A percentile compares a stretch with the other conserved stretches of the same genome.
Conservation (phyloP, 2,797 vertebrate species). For the Silurus aristotelis region DNA sequence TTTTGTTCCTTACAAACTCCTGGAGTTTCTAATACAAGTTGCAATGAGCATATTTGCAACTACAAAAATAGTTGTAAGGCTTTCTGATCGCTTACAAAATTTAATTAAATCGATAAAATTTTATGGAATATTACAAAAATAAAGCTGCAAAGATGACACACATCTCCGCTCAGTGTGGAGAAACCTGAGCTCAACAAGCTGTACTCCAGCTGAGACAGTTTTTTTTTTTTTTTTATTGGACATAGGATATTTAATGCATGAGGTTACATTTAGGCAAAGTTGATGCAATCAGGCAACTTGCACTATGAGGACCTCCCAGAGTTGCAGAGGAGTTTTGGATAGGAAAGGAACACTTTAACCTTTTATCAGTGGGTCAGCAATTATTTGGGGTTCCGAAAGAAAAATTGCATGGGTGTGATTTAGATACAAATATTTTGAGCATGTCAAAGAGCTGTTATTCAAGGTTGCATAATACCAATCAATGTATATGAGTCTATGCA, state of each 20-base stretch:
- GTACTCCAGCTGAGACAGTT: not conserved
- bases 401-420: not conserved
- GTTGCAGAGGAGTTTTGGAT: not conserved
- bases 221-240: not conserved
- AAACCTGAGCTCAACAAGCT: not conserved
- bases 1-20: not conserved
- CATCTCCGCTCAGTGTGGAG: not conserved
- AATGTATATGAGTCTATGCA: not conserved
- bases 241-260: not conserved
- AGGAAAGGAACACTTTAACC: constrained; percentile 13
- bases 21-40: not conserved
- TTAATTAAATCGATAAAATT: not conserved
- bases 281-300: constrained; percentile 21
- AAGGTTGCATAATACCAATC: not conserved
- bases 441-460: not conserved
- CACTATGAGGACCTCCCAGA: not conserved
- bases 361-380: constrained; percentile 7
- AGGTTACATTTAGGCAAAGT: not conserved
- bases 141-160: constrained; percentile 8
- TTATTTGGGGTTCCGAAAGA: not conserved
- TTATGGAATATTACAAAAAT: not conserved
- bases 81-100: not conserved
- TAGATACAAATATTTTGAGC: not conserved
- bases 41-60: not conserved
- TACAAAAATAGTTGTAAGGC: not conserved